These are phyloP conservation scores for Protosalanx chinensis DNA, from an alignment of 2,797 vertebrate genomes.

Conservation along the genomic window DNA sequence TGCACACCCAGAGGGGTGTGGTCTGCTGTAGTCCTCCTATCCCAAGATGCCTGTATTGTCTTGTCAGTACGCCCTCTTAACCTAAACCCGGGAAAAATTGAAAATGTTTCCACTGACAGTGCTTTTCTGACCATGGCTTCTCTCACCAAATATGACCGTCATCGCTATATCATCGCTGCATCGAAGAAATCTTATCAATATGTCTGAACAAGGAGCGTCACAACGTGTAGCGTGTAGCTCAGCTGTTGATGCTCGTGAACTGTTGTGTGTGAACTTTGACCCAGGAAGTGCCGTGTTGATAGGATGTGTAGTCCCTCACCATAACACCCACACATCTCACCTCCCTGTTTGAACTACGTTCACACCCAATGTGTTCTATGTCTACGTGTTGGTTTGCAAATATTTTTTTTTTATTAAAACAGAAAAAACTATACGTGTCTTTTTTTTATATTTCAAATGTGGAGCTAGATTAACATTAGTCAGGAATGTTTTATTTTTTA, in stretches of 20 bases:
- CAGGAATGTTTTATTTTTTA: conserved; percentile 29
- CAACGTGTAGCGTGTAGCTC: not conserved
- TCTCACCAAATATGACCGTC: too few species aligned
- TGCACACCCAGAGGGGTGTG: too few species aligned
- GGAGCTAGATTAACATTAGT: not conserved
- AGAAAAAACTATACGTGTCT: conserved; percentile 27
- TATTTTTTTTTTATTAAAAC: conserved; percentile 48
- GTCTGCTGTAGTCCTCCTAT: too few species aligned
- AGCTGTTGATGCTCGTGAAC: not conserved
- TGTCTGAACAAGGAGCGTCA: not conserved
- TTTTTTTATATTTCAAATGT: conserved; percentile 25
- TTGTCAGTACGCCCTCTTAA: too few species aligned
- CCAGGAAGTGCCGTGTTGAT: conserved; percentile 4
- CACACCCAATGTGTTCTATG: conserved; percentile 55
- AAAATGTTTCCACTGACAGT: too few species aligned
- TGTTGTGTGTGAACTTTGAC: conserved; percentile 18
- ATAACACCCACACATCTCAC: too few species aligned
- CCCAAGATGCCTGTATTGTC: too few species aligned
- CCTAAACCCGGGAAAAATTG: too few species aligned
- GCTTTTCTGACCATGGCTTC: too few species aligned
- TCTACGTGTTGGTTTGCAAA: conserved; percentile 48
- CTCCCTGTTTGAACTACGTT: conserved; percentile 36
- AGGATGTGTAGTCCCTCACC: conserved; percentile 28
- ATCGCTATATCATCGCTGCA: not conserved
- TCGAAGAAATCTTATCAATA: not conserved